Conservation (phyloP, 1,140 invertebrate genomes). For the Trichogramma pretiosum region DNA sequence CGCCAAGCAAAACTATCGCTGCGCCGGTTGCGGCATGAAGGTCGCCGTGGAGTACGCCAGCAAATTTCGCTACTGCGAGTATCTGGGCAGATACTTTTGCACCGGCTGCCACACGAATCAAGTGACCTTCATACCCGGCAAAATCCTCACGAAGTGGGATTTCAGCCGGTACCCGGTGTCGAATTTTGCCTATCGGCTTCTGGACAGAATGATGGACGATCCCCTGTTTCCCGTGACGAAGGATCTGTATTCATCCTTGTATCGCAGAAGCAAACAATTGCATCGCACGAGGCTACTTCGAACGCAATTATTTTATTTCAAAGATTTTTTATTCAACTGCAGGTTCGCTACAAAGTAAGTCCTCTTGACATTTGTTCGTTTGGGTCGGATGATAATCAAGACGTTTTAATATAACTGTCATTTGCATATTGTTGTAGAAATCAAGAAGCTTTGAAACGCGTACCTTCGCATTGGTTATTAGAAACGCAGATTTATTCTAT, state of each 20-base stretch:
- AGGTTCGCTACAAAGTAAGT: constrained; percentile 53
- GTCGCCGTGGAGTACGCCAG: constrained; percentile 63
- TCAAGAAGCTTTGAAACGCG: constrained; percentile 49
- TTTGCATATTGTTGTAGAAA: too few species aligned
- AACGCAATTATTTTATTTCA: constrained; percentile 58
- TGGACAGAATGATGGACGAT: constrained; percentile 69
- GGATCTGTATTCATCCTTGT: constrained; percentile 63
- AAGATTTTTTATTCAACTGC: constrained; percentile 60
- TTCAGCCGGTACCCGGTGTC: constrained; percentile 70
- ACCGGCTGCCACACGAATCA: constrained; percentile 79
- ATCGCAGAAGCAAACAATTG: constrained; percentile 54
- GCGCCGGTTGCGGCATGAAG: constrained; percentile 78
- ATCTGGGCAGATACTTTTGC: constrained; percentile 81
- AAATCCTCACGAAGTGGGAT: constrained; percentile 52
- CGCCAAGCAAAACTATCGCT: constrained; percentile 70
- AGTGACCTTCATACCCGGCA: constrained; percentile 65
- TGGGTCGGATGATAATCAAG: too few species aligned
- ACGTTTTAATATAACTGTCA: too few species aligned
- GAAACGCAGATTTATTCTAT: constrained; percentile 70
- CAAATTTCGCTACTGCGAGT: constrained; percentile 73
- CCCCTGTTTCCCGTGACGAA: constrained; percentile 69
- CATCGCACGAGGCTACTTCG: constrained; percentile 53
- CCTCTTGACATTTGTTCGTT: constrained; percentile 9
- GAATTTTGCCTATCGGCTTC: constrained; percentile 68
- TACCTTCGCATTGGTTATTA: constrained; percentile 52